phyloP scores from a whole-genome alignment of 2,888 invertebrate species.

The Lepidochrysops patricia region DNA sequence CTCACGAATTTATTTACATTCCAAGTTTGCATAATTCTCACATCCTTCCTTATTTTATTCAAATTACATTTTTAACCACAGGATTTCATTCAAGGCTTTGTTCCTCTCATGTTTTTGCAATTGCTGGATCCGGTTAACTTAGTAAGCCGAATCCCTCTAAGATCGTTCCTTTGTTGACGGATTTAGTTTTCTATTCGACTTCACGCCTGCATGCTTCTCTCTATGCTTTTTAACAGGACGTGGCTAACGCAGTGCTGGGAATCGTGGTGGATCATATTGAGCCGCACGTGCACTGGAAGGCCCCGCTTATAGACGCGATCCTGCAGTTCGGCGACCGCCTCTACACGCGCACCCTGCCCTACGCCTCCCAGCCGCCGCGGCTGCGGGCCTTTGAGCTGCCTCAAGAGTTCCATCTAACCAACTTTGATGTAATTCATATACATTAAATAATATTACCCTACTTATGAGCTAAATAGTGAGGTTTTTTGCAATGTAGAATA shows the following conservation, averaged over 20 bases:
- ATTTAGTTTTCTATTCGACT: no score
- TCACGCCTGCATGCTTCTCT: no score
- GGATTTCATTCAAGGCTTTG: no score
- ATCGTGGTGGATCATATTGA: conserved; percentile 75
- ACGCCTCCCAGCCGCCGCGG: conserved; percentile 36
- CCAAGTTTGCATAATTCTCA: not conserved
- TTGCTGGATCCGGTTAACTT: no score
- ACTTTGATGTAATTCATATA: conserved; percentile 47
- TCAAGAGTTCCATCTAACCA: conserved; percentile 50
- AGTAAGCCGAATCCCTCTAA: no score
- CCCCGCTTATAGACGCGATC: conserved; percentile 72
- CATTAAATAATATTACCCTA: no score
- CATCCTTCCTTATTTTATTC: not conserved
- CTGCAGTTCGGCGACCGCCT: conserved; percentile 78
- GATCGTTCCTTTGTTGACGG: no score
- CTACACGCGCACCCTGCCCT: conserved; percentile 59
- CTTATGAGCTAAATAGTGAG: no score
- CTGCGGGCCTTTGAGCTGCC: conserved; percentile 38
- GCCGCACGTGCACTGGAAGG: conserved; percentile 72
- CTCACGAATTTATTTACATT: not conserved
- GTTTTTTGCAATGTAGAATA: no score
- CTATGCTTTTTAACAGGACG: conserved; percentile 48
- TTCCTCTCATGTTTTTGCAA: no score
- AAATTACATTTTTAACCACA: no score
- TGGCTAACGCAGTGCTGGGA: conserved; percentile 72